phyloP scores from a whole-genome alignment of 2,888 invertebrate genomes.

The Xestia xanthographa region DNA sequence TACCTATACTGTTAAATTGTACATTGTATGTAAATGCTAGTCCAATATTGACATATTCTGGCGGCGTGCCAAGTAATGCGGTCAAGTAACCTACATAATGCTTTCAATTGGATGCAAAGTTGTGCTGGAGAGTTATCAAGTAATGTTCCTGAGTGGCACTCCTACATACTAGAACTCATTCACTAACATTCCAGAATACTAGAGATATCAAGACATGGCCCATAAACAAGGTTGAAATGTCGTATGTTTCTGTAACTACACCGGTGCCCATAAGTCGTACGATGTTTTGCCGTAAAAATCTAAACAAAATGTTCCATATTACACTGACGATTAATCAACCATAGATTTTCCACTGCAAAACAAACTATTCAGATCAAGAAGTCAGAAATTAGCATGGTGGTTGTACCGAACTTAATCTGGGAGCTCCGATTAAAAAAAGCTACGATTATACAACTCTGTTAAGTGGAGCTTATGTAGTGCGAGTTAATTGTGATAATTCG shows the following conservation, averaged over 20 bases:
- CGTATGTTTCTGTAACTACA: neutral
- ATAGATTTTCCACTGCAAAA: neutral
- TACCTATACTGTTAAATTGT: conserved; percentile 28
- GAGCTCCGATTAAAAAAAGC: neutral
- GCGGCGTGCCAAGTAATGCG: conserved; percentile 44
- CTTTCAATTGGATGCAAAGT: conserved; percentile 27
- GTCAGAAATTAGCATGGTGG: neutral
- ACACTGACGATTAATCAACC: neutral
- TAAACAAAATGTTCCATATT: neutral
- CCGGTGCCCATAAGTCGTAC: neutral
- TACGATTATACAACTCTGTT: neutral
- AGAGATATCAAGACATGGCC: too few species aligned
- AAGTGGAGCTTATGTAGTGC: neutral
- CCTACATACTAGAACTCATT: conserved; percentile 16
- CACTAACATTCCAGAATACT: neutral
- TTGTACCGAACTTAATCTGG: neutral
- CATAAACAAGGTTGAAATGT: neutral
- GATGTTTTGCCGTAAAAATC: neutral
- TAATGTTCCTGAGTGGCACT: neutral
- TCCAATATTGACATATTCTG: conserved; percentile 40
- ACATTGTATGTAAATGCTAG: conserved; percentile 41
- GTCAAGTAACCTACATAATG: conserved; percentile 46
- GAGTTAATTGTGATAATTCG: neutral
- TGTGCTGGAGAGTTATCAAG: conserved; percentile 32
- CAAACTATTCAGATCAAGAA: neutral